Evolutionary conservation across 1,140 invertebrate species (phyloP).

Genomic region (Zaprionus vittiger): DNA sequence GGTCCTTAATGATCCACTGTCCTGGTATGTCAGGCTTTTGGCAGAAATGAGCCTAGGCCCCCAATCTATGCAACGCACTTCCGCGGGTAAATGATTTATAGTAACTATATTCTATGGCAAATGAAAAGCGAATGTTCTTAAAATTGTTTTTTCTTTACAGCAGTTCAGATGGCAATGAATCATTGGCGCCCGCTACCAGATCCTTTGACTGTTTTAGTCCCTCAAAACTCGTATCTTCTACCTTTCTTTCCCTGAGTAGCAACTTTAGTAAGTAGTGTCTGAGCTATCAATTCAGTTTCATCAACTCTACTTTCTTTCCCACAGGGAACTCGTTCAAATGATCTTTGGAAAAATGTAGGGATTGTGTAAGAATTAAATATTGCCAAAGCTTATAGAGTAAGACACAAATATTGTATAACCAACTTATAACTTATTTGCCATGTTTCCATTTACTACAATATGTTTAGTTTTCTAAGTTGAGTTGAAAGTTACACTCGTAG

Average conservation of each 20-base stretch:
- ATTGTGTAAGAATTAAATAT: neutral
- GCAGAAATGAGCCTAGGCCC: slow-evolving; percentile 16
- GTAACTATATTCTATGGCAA: no score
- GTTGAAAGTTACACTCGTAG: neutral
- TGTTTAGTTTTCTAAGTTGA: neutral
- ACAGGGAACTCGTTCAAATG: neutral
- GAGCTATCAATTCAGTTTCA: no score
- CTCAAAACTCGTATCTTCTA: no score
- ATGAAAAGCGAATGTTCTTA: no score
- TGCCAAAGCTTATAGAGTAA: neutral
- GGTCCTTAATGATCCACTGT: neutral
- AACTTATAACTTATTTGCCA: neutral
- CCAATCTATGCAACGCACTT: neutral
- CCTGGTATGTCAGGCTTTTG: slow-evolving; percentile 45
- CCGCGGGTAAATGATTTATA: neutral
- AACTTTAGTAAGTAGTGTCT: neutral
- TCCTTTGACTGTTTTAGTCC: no score
- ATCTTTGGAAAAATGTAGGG: neutral
- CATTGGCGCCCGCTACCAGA: no score
- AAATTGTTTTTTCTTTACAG: slow-evolving; percentile 13
- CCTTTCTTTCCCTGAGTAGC: neutral
- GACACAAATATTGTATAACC: neutral
- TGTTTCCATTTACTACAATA: neutral
- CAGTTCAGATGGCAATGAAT: slow-evolving; percentile 15
- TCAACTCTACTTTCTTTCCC: neutral